phyloP scores from a whole-genome alignment of 2,888 invertebrate species.

The Anthophora plumipes region DNA sequence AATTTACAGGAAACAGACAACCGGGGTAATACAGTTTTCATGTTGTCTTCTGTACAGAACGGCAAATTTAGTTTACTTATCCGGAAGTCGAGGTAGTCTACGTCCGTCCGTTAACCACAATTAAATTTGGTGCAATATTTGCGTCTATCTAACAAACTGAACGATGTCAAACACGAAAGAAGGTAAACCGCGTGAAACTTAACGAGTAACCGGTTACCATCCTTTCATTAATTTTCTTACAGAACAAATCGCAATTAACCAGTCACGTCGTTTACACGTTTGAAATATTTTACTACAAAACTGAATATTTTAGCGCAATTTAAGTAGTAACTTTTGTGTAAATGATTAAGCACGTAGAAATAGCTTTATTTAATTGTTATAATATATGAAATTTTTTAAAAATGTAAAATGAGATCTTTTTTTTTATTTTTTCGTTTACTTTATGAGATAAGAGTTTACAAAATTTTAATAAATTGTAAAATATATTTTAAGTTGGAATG shows the following conservation, averaged over 20 bases:
- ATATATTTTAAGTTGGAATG: too few species aligned
- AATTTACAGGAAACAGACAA: slow-evolving; percentile 56
- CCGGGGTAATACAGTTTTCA: slow-evolving; percentile 59
- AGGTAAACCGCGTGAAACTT: slow-evolving; percentile 18
- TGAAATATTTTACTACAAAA: not conserved
- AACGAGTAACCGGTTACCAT: slow-evolving; percentile 24
- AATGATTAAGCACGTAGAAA: not conserved
- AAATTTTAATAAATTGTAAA: too few species aligned
- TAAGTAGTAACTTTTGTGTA: not conserved
- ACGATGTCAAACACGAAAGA: slow-evolving; percentile 67
- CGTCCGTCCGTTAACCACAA: slow-evolving; percentile 77
- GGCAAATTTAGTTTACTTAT: slow-evolving; percentile 81
- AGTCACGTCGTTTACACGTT: not conserved
- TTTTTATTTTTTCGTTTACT: not conserved
- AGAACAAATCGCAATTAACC: not conserved
- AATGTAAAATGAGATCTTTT: not conserved
- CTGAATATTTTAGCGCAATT: not conserved
- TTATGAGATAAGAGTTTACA: too few species aligned
- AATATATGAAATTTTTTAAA: not conserved
- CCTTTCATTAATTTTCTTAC: slow-evolving; percentile 14
- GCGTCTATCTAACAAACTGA: slow-evolving; percentile 75
- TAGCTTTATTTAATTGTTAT: not conserved
- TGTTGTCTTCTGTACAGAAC: slow-evolving; percentile 42
- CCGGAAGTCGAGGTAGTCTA: slow-evolving; percentile 73
- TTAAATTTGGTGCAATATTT: slow-evolving; percentile 81